phyloP scores from a whole-genome alignment of 2,113 vertebrate genomes.

The Vulpes ferrilata region DNA sequence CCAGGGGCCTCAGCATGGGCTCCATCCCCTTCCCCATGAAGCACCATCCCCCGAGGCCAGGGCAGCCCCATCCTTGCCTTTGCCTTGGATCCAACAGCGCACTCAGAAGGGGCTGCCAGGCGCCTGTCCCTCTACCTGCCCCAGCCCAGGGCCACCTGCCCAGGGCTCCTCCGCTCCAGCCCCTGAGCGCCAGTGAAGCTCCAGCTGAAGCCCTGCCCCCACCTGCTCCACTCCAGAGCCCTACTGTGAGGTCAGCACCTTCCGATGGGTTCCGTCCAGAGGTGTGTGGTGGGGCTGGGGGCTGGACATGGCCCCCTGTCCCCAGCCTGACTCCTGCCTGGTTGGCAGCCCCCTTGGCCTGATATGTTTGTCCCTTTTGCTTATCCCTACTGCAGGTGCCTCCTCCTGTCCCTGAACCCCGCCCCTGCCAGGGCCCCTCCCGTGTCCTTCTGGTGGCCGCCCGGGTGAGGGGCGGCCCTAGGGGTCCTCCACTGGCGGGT shows the following conservation, averaged over 20 bases:
- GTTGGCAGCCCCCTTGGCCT: constrained; percentile 25
- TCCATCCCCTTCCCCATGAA: accelerated
- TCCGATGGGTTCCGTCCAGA: constrained; percentile 49
- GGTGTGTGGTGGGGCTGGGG: constrained; percentile 53
- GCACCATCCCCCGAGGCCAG: background rate
- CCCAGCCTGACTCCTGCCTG: constrained; percentile 42
- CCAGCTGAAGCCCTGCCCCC: constrained; percentile 63
- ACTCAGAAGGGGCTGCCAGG: background rate
- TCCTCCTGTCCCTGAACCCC: background rate
- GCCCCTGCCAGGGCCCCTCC: background rate
- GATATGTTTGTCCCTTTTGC: constrained; percentile 50
- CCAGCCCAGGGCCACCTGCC: background rate
- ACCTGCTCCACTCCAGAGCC: background rate
- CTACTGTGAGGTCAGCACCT: constrained; percentile 79
- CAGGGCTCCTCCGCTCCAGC: background rate
- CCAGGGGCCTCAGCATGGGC: too few species aligned
- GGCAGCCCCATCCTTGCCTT: too few species aligned
- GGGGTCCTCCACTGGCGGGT: background rate
- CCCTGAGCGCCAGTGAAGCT: accelerated
- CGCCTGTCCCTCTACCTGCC: background rate
- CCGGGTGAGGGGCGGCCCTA: background rate
- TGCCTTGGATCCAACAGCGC: background rate
- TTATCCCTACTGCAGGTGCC: constrained; percentile 66
- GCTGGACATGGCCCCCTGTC: constrained; percentile 74
- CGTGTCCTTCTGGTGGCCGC: background rate